Evolutionary conservation across 2,888 invertebrate genomes (phyloP), one percentile per base, ranked within the genome.

Genomic region (Drosophila multiciliata): DNA sequence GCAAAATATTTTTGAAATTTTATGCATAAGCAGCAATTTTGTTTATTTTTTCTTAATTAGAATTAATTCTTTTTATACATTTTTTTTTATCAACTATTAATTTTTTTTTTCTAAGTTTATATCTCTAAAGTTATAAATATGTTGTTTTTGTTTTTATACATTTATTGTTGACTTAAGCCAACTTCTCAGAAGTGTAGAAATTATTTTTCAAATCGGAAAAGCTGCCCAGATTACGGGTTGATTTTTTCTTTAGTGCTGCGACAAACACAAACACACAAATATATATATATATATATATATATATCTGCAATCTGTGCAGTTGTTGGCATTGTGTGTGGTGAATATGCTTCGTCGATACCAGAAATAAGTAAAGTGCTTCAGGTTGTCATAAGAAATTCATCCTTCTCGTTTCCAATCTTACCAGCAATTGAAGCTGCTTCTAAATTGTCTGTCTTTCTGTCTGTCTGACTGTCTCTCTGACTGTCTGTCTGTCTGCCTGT

Each of bases 331-430:
- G 64, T 60, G 69, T 35, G 17, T 32, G 32, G 20, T 36, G 42
- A 33, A 48, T 61, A 75, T 63, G 38, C 75, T 69, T 55, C 38
- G 45, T 54, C 59, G 62, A 38, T 64, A 52, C 50, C 23, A 52
- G 59, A 59, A 48, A 63, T 75, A 80, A 75, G 72, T 67, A 64
- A 67, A 75, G 66, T 78, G 66, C 72, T 75, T 64, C 61, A 71
- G 54, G 60, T 71, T 53, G 64, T 59, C 80, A 78, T 78, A 80
- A 78, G 78, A 80, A 80, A 78, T 78, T 78, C 78, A 78, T 67
- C 76, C 76, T 52, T 29, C 57, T 70, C 63, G 60, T 68, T 64
- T 36, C 35, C 6, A 35, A 35, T 50, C 45, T 62, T 62, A 32
- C 42, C 29, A 49, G 49, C 73, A 62, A 64, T 75, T 58, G 70